phyloP scores from a whole-genome alignment of 2,797 vertebrate genomes.

The Micrastur ruficollis region DNA sequence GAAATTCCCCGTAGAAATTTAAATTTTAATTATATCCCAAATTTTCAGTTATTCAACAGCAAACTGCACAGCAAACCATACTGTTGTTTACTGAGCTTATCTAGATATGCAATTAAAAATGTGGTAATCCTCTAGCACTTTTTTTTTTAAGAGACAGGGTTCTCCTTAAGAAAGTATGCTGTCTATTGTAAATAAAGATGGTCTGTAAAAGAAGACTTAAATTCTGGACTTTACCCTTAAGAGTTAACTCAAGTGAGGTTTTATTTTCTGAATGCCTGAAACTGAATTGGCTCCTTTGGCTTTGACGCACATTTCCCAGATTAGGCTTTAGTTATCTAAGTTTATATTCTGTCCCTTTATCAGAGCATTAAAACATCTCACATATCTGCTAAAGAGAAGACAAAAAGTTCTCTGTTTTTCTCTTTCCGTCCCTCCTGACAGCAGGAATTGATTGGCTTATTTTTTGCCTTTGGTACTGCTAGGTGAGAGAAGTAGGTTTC shows the following conservation, averaged over 20 bases:
- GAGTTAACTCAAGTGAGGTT: not conserved
- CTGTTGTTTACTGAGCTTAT: not conserved
- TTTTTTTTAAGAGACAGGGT: not conserved
- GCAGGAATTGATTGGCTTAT: not conserved
- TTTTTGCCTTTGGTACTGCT: not conserved
- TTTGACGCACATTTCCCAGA: not conserved
- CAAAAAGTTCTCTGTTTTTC: not conserved
- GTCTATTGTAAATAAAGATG: not conserved
- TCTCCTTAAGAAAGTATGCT: not conserved
- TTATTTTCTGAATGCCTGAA: not conserved
- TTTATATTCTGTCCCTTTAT: not conserved
- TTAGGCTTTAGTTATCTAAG: not conserved
- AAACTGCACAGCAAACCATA: not conserved
- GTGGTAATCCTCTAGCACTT: not conserved
- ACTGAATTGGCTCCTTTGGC: not conserved
- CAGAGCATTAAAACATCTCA: not conserved
- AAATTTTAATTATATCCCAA: slow-evolving; percentile 19
- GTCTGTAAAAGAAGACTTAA: not conserved
- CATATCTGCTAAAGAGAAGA: not conserved
- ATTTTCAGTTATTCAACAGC: not conserved
- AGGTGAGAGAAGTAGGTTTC: slow-evolving; percentile 18
- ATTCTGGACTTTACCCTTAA: not conserved
- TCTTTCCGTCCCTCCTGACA: not conserved
- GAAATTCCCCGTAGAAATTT: not conserved
- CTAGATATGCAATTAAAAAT: not conserved